phyloP scores from a whole-genome alignment of 2,888 invertebrate species.

The Callinectes sapidus region DNA sequence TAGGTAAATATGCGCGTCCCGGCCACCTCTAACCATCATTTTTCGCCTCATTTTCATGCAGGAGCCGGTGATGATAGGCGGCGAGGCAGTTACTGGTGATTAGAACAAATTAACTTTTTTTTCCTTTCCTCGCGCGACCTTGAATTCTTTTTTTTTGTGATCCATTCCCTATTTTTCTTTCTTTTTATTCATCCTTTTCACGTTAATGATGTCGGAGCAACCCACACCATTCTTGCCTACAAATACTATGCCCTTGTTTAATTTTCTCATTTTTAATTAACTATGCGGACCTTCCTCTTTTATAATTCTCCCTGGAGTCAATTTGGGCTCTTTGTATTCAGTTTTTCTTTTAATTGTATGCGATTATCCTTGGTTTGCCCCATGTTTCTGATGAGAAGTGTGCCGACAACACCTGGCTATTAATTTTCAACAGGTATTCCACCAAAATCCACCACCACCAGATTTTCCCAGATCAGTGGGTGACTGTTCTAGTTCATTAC shows the following conservation, averaged over 20 bases:
- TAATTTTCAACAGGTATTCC: too few species aligned
- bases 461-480: too few species aligned
- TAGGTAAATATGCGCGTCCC: not conserved
- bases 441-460: too few species aligned
- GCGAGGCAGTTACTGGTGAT: not conserved
- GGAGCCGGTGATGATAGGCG: not conserved
- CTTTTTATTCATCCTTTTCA: not conserved
- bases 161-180: not conserved
- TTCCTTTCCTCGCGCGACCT: not conserved
- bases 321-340: too few species aligned
- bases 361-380: too few species aligned
- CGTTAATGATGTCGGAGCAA: not conserved
- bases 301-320: not conserved
- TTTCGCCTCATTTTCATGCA: not conserved
- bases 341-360: too few species aligned
- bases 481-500: too few species aligned
- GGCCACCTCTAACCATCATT: not conserved
- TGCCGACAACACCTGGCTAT: too few species aligned
- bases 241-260: not conserved
- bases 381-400: too few species aligned
- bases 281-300: not conserved
- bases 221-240: not conserved
- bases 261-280: not conserved
- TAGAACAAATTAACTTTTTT: not conserved
- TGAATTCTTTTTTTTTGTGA: not conserved